phyloP scores from a whole-genome alignment of 2,888 invertebrate species.

The Scaptomyza flava region DNA sequence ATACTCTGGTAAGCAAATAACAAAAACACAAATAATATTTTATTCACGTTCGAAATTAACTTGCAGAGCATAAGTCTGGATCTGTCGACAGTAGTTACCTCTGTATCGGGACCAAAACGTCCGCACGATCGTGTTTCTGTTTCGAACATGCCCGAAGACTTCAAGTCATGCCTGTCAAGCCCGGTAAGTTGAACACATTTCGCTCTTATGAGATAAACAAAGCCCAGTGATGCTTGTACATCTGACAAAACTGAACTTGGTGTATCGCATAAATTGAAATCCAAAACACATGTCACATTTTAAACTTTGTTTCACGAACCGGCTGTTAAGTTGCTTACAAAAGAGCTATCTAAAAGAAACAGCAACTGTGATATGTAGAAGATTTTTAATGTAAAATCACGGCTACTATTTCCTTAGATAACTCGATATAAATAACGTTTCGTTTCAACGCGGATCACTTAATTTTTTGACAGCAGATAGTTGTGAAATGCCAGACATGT shows the following conservation, averaged over 20 bases:
- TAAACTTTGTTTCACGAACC: neutral
- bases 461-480: conserved; percentile 51
- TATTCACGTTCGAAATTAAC: conserved; percentile 10
- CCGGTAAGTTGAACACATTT: conserved; percentile 89
- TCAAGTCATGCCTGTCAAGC: conserved; percentile 91
- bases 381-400: conserved; percentile 80
- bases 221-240: conserved; percentile 84
- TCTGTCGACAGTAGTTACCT: conserved; percentile 94
- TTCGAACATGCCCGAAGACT: conserved; percentile 95
- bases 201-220: conserved; percentile 84
- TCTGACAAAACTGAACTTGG: conserved; percentile 83
- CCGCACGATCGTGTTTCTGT: conserved; percentile 98
- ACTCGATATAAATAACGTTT: conserved; percentile 81
- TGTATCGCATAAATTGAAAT: conserved; percentile 84
- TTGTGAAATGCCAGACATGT: conserved; percentile 52
- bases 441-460: conserved; percentile 11
- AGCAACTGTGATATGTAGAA: conserved; percentile 84
- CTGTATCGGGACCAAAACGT: conserved; percentile 98
- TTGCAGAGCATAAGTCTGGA: conserved; percentile 87
- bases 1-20: conserved; percentile 86
- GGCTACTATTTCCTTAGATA: conserved; percentile 85
- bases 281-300: conserved; percentile 13
- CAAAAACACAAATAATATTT: neutral
- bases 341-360: conserved; percentile 85
- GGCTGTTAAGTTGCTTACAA: conserved; percentile 80